Evolutionary conservation across 2,113 vertebrate species (phyloP).

Genomic region (Mobula birostris): DNA sequence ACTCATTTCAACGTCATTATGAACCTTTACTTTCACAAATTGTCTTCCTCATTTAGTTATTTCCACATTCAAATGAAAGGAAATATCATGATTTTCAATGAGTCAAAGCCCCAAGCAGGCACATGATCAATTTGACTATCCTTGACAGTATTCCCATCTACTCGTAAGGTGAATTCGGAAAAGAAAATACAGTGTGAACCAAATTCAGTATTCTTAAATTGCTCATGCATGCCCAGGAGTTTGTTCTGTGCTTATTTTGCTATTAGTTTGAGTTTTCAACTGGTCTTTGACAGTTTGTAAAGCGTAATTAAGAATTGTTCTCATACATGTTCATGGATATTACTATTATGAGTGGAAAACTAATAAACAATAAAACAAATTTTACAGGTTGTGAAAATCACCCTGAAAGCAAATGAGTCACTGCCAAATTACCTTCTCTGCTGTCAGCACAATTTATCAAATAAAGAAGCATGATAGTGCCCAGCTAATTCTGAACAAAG

Average conservation of each 20-base stretch:
- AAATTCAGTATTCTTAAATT: not conserved
- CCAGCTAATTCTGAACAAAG: not conserved
- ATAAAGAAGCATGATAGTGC: too few species aligned
- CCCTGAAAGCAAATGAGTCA: not conserved
- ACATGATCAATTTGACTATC: not conserved
- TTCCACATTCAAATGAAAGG: not conserved
- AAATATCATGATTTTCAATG: not conserved
- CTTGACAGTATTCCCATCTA: not conserved
- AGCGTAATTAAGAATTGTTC: not conserved
- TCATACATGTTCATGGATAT: not conserved
- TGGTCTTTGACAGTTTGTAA: conserved; percentile 4
- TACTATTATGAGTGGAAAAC: conserved; percentile 6
- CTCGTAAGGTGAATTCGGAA: not conserved
- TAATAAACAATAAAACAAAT: not conserved
- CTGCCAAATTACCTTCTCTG: conserved; percentile 7
- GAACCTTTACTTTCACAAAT: not conserved
- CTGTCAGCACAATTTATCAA: not conserved
- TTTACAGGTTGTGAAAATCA: not conserved
- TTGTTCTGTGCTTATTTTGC: not conserved
- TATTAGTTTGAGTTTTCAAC: not conserved
- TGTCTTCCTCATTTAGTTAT: not conserved
- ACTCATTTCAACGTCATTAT: not conserved
- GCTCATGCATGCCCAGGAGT: not conserved
- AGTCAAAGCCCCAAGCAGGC: not conserved
- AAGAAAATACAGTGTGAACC: not conserved